A percentile compares a stretch with the other conserved stretches of the same genome.
phyloP scores from a whole-genome alignment of 2,797 vertebrate genomes.

The Mastacembelus armatus region DNA sequence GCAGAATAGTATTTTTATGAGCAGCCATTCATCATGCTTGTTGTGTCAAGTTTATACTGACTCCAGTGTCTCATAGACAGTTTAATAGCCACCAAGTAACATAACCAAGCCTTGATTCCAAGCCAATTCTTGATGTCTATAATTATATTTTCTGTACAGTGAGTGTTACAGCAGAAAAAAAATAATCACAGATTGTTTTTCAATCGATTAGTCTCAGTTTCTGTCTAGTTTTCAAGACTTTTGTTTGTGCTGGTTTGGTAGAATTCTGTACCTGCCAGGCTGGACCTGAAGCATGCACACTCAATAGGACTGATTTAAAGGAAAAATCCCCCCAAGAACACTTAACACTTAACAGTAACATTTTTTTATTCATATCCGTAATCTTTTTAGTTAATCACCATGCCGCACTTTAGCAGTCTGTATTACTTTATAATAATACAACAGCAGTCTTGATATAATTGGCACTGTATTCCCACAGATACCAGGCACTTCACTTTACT shows the following conservation, averaged over 20 bases:
- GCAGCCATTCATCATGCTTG: constrained; percentile 61
- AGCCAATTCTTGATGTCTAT: too few relatives aligned
- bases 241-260: constrained; percentile 62
- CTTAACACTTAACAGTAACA: constrained; percentile 1
- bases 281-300: constrained; percentile 74
- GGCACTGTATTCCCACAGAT: not conserved
- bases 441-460: too few relatives aligned
- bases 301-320: constrained; percentile 28
- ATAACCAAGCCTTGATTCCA: too few relatives aligned
- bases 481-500: not conserved
- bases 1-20: constrained; percentile 26
- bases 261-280: constrained; percentile 61
- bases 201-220: constrained; percentile 34
- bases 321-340: constrained; percentile 59
- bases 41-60: constrained; percentile 61
- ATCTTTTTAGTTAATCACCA: too few relatives aligned
- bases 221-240: constrained; percentile 58
- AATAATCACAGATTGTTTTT: constrained; percentile 53
- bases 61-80: constrained; percentile 46
- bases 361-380: too few relatives aligned
- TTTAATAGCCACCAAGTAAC: constrained; percentile 35
- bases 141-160: constrained; percentile 65
- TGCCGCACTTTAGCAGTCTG: too few relatives aligned
- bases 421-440: too few relatives aligned
- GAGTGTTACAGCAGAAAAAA: constrained; percentile 52